These are phyloP conservation scores for Nemurella pictetii DNA, from an alignment of 2,888 invertebrate species.

Conservation along the genomic window DNA sequence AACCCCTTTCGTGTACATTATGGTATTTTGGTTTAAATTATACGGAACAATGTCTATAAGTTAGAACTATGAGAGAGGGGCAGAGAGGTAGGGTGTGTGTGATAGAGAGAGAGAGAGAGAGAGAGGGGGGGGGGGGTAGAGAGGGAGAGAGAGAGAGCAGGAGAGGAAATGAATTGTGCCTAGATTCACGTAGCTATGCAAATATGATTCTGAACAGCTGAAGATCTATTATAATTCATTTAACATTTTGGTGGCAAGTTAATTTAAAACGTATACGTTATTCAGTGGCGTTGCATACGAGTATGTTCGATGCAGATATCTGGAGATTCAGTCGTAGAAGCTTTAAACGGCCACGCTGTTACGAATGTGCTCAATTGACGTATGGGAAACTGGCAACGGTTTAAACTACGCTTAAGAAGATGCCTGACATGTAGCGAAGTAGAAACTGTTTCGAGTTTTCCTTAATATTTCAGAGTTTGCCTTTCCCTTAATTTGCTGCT, in stretches of 20 bases:
- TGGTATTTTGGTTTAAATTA: neutral
- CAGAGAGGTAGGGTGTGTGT: too few relatives aligned
- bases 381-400: neutral
- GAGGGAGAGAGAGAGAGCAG: neutral
- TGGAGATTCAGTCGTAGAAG: neutral
- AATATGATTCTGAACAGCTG: neutral
- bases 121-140: too few relatives aligned
- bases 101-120: too few relatives aligned
- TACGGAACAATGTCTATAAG: neutral
- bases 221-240: neutral
- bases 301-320: neutral
- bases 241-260: neutral
- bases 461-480: too few relatives aligned
- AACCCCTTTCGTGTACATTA: neutral
- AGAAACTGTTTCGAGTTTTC: too few relatives aligned
- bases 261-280: constrained; percentile 13
- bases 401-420: neutral
- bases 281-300: neutral
- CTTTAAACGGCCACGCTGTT: neutral
- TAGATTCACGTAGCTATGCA: neutral
- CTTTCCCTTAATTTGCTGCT: neutral
- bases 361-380: neutral
- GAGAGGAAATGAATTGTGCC: neutral
- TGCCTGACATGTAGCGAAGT: neutral
- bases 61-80: neutral